Conservation (phyloP, 1,140 invertebrate genomes). For the Paramacrobiotus metropolitanus region DNA sequence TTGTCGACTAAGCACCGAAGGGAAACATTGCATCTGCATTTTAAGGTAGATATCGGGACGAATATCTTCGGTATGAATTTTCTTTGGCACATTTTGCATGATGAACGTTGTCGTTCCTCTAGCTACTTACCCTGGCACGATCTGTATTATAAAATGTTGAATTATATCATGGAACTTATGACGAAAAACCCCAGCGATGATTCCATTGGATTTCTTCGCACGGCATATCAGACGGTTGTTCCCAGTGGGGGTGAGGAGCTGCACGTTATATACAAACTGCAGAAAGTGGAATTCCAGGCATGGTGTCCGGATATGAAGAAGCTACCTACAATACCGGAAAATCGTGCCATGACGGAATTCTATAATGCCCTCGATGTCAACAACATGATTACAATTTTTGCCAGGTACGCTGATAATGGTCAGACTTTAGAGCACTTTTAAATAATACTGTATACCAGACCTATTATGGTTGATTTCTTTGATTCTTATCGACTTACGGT, state of each 20-base stretch:
- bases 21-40: constrained; percentile 22
- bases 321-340: constrained; percentile 73
- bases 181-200: constrained; percentile 24
- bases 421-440: background rate
- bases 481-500: no score
- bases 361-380: constrained; percentile 70
- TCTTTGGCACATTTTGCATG: no score
- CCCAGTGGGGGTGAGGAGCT: constrained; percentile 29
- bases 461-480: no score
- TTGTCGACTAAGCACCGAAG: constrained; percentile 34
- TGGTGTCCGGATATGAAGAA: constrained; percentile 49
- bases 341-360: constrained; percentile 87
- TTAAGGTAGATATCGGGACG: no score
- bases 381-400: constrained; percentile 82
- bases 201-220: constrained; percentile 36
- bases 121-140: constrained; percentile 85
- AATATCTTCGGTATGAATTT: no score
- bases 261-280: constrained; percentile 21
- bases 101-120: no score
- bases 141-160: constrained; percentile 56
- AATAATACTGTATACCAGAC: constrained; percentile 3
- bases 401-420: constrained; percentile 24
- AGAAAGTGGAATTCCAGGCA: constrained; percentile 35
- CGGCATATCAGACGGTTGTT: constrained; percentile 36
- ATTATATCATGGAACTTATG: constrained; percentile 34